Percentiles rank a stretch among this genome's conserved stretches.
Evolutionary conservation across 2,888 invertebrate species (phyloP).

Genomic region (Lasioglossum villosulum): DNA sequence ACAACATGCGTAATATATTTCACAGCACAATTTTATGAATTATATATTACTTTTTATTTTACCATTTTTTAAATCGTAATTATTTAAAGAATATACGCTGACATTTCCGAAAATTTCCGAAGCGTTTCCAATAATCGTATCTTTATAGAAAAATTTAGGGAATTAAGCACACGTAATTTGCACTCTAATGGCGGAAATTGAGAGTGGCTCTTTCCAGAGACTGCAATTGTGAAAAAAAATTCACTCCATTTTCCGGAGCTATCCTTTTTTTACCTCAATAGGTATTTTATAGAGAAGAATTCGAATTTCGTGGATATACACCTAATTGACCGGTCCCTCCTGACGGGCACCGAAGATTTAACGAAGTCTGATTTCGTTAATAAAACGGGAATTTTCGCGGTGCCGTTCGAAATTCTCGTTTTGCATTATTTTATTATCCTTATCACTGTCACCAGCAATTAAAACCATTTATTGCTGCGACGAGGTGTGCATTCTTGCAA

Average conservation of each 20-base stretch:
- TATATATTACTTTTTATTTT: not conserved
- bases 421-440: conserved; percentile 52
- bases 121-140: not conserved
- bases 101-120: not conserved
- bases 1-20: not conserved
- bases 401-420: conserved; percentile 26
- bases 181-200: not conserved
- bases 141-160: not conserved
- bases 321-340: not conserved
- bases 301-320: not conserved
- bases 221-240: not conserved
- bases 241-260: not conserved
- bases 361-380: not conserved
- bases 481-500: conserved; percentile 14
- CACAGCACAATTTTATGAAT: not conserved
- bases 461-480: conserved; percentile 48
- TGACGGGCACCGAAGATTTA: not conserved
- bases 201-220: not conserved
- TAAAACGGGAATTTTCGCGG: conserved; percentile 3
- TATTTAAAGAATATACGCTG: not conserved
- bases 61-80: too few relatives aligned
- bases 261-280: not conserved
- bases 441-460: conserved; percentile 53
- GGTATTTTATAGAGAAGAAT: not conserved
- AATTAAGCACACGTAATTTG: not conserved